These are phyloP conservation scores for Amaurobius ferox DNA, from an alignment of 2,888 invertebrate genomes.

Conservation along the genomic window DNA sequence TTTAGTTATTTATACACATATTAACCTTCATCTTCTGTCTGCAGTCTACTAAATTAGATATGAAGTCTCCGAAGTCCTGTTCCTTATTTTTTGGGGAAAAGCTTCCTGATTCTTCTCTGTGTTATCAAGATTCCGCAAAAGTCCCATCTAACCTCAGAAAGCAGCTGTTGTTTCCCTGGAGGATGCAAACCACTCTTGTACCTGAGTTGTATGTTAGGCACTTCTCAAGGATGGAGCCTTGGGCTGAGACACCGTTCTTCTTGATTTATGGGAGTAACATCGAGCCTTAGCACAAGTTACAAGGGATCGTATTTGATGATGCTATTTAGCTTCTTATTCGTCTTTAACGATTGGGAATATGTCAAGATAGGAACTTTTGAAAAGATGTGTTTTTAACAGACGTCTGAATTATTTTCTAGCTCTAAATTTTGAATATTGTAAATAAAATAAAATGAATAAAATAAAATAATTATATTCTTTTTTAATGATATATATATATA, in stretches of 20 bases:
- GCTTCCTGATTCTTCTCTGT: background rate
- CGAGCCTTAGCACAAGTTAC: too few species aligned
- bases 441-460: too few species aligned
- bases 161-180: background rate
- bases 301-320: too few species aligned
- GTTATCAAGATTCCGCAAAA: background rate
- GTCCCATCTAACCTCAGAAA: conserved; percentile 2
- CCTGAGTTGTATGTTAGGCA: background rate
- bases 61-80: background rate
- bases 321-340: too few species aligned
- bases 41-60: background rate
- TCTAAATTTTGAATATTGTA: too few species aligned
- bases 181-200: conserved; percentile 13
- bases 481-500: too few species aligned
- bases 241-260: background rate
- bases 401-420: too few species aligned
- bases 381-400: too few species aligned
- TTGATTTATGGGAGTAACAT: background rate
- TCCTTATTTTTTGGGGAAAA: background rate
- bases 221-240: background rate
- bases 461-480: too few species aligned
- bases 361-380: too few species aligned
- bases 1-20: background rate
- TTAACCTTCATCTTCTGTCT: background rate
- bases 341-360: too few species aligned